phyloP scores from a whole-genome alignment of 1,140 invertebrate genomes.

The Eciton burchellii region DNA sequence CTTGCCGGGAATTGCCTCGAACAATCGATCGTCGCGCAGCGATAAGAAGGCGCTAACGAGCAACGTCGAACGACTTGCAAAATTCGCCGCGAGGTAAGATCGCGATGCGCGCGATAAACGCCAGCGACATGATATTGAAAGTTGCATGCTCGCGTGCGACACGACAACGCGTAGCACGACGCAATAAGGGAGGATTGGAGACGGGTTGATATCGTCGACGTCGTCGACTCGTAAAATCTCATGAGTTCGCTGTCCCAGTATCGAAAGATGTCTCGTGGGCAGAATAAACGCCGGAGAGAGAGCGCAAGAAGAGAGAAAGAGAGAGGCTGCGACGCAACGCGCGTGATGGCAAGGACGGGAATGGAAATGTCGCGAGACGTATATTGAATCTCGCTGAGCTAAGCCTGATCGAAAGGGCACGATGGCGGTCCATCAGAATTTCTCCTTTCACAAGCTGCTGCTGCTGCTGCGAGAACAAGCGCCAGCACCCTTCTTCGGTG shows the following conservation, averaged over 20 bases:
- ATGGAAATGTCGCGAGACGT: slow-evolving; percentile 60
- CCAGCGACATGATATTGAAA: slow-evolving; percentile 40
- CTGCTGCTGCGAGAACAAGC: not conserved
- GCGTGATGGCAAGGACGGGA: not conserved
- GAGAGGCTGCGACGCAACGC: too few relatives aligned
- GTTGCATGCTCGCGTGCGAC: slow-evolving; percentile 28
- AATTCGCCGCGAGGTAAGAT: too few relatives aligned
- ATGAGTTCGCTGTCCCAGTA: slow-evolving; percentile 60
- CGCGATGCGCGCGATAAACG: too few relatives aligned
- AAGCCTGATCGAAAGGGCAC: slow-evolving; percentile 59
- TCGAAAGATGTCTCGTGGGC: slow-evolving; percentile 37
- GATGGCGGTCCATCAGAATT: slow-evolving; percentile 58
- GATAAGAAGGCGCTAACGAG: too few relatives aligned
- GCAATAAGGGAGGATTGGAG: not conserved
- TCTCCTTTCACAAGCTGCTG: slow-evolving; percentile 53
- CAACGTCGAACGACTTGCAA: not conserved
- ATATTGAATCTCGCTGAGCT: slow-evolving; percentile 53
- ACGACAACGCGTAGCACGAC: not conserved
- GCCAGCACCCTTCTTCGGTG: not conserved
- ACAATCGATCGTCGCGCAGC: too few relatives aligned
- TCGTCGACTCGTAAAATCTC: slow-evolving; percentile 68
- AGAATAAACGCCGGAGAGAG: not conserved
- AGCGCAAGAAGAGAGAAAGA: too few relatives aligned
- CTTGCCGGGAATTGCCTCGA: too few relatives aligned
- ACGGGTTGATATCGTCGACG: slow-evolving; percentile 46